Base-by-base conservation (phyloP, 2,888 invertebrate species). In the Patella ulyssiponensis region DNA sequence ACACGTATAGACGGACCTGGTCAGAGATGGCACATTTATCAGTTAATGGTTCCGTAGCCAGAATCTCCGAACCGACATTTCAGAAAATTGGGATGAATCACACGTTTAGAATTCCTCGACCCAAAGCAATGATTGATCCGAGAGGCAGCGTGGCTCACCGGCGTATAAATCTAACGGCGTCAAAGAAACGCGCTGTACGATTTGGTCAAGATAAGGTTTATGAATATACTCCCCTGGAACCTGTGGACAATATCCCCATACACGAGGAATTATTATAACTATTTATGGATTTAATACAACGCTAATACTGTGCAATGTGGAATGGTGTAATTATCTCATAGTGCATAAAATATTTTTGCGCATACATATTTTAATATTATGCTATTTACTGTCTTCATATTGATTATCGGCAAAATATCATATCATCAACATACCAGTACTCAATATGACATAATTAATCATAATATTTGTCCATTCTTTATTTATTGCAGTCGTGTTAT, bases 161-260 rank as follows among this genome's bases (percentile, higher is more conserved):
- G 64, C 9, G 23, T 20, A 64, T 64, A 23, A 64, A 64, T 15
- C 23, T 64, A 23, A 20, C 64, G 20, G 64, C 64, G 20, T 64
- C 64, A 23, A 64, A 64, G 23, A 64, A 64, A 64, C 64, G 64
- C 17, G 64, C 20, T 3, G 64, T 64, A 12, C 20, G 20, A 64
- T 64, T 64, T 64, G 64, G 64, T 23, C 64, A 64, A 64, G 64
- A 64, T 64, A 64, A 64, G 23, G 64, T 64, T 11, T 64, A 64
- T 15, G 64, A 64, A 23, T 64, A 64, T 64, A 64, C 64, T 64
- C 64, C 64, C 11, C 64, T 23, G 23, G 64, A 64, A 7, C 64
- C 64, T 3, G 20, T 64, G 20, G 23, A 64, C 23, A 20, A 64
- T 64, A 23, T 23, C 23, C 64, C 64, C 23, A 64, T 64, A 12